Base-by-base conservation (phyloP, 2,113 vertebrate species). In the Dicerorhinus sumatrensis region DNA sequence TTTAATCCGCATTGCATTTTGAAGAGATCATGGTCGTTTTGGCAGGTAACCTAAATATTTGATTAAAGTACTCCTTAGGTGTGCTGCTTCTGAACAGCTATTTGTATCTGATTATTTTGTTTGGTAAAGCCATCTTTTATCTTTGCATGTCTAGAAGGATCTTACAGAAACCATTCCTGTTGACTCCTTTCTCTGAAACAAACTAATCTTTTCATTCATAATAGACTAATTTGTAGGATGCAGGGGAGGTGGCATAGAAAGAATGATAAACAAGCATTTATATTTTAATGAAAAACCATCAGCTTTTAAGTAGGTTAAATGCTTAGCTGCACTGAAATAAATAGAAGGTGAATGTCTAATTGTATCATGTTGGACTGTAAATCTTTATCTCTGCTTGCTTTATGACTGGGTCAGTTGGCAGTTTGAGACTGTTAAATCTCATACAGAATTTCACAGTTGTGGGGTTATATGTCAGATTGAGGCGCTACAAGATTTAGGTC, bases 11-110 rank as follows among this genome's bases (percentile, higher is more conserved):
- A 97, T 98, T 99, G 98, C 99, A 99, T 98, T 99, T 99, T 99
- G 98, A 99, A 99, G 98, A 99, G 99, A 99, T 99, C 99, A 98
- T 99, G 98, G 98, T 99, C 98, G 98, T 99, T 99, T 98, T 99
- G 99, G 99, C 99, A 99, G 98, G 99, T 99, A 99, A 99, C 99
- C 98, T 98, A 99, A 99, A 99, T 98, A 98, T 99, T 99, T 99
- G 99, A 99, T 99, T 98, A 99, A 99, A 99, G 98, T 97, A 98
- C 98, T 99, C 98, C 98, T 98, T 98, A 99, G 98, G 99, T 99
- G 98, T 98, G 98, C 98, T 98, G 98, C 98, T 98, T 98, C 99
- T 98, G 98, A 99, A 97, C 98, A 98, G 98, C 98, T 98, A 98
- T 99, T 98, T 98, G 98, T 99, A 99, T 99, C 98, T 99, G 99